phyloP scores from a whole-genome alignment of 1,140 invertebrate genomes.

The Drosophila navojoa region DNA sequence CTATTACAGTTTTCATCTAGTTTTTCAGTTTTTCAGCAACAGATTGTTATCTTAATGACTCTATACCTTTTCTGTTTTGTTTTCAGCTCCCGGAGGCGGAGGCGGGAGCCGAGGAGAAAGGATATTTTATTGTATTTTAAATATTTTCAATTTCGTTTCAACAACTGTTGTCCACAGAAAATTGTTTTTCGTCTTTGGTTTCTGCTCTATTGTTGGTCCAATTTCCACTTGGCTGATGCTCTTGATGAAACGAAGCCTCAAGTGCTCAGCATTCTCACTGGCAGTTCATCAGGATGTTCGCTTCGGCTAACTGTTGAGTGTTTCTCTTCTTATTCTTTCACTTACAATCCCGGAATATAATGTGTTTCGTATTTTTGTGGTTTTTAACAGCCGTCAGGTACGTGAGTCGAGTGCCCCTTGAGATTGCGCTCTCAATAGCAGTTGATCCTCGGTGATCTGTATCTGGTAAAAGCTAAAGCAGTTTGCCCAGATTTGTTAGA shows the following conservation, averaged over 20 bases:
- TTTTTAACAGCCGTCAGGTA: constrained; percentile 31
- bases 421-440: background rate
- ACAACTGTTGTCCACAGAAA: constrained; percentile 49
- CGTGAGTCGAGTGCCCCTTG: constrained; percentile 10
- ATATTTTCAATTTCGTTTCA: constrained; percentile 69
- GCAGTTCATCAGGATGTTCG: constrained; percentile 44
- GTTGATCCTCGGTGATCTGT: background rate
- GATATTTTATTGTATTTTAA: constrained; percentile 71
- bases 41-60: constrained; percentile 82
- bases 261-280: constrained; percentile 38
- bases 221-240: constrained; percentile 67
- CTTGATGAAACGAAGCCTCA: constrained; percentile 57
- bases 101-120: constrained; percentile 4
- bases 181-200: constrained; percentile 12
- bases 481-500: no score
- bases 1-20: constrained; percentile 69
- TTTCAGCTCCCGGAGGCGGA: background rate
- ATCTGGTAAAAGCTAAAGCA: no score
- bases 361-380: constrained; percentile 44
- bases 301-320: constrained; percentile 28
- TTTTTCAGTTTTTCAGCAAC: constrained; percentile 51
- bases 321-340: constrained; percentile 8
- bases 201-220: constrained; percentile 57
- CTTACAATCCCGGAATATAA: constrained; percentile 23
- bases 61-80: constrained; percentile 61